These are phyloP conservation scores for Vulpes vulpes DNA, from an alignment of 2,113 vertebrate species.

Conservation along the genomic window DNA sequence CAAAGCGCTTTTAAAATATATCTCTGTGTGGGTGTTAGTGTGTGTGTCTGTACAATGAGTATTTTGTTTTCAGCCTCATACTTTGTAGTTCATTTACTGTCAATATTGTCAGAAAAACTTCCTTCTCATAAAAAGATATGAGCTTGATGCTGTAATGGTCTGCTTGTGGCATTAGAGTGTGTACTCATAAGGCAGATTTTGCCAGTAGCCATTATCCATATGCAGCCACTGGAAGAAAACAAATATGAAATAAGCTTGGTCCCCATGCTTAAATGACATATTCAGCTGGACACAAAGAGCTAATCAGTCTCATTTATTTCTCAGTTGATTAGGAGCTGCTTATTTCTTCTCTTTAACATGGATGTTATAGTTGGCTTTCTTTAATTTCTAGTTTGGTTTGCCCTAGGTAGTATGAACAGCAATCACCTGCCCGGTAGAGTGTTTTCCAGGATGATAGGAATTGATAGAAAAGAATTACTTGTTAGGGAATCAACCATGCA, in stretches of 20 bases:
- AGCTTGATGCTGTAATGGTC: not conserved
- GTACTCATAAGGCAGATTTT: not conserved
- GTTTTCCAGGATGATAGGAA: not conserved
- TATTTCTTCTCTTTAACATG: slow-evolving; percentile 1
- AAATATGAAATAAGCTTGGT: not conserved
- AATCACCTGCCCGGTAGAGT: not conserved
- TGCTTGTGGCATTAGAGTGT: not conserved
- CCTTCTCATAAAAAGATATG: not conserved
- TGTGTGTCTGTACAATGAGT: not conserved
- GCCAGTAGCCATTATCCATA: not conserved
- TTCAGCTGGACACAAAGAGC: not conserved
- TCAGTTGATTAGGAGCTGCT: slow-evolving; percentile 8
- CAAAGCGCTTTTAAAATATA: not conserved
- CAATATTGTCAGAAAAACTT: not conserved
- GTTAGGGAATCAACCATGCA: not conserved
- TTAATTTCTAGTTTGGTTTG: slow-evolving; percentile 47
- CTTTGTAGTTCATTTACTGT: not conserved
- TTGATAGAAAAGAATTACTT: slow-evolving; percentile 38
- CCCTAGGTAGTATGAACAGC: not conserved
- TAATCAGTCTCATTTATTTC: slow-evolving; percentile 43
- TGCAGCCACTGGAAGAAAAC: not conserved
- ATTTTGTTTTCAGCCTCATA: slow-evolving; percentile 14
- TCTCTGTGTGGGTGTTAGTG: not conserved
- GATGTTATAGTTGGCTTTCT: slow-evolving; percentile 26
- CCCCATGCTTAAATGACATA: slow-evolving; percentile 19